A percentile compares a stretch with the other conserved stretches of the same genome.
phyloP scores from a whole-genome alignment of 37 sponge, comb jelly and placozoan genomes.

The Chondrilla cf. caribensis region DNA sequence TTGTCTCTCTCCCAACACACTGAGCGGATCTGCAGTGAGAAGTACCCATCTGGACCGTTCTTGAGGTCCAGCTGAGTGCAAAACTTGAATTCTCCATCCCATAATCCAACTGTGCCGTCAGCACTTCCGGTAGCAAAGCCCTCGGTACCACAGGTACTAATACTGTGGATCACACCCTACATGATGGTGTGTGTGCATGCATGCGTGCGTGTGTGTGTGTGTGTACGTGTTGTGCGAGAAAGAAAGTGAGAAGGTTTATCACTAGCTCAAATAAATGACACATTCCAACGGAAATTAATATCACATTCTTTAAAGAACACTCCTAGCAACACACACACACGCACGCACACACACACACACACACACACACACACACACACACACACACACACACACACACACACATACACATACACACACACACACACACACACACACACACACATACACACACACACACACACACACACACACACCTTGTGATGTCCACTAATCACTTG shows the following conservation, averaged over 20 bases:
- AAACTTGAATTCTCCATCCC: conserved; percentile 74
- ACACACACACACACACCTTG: conserved; percentile 31
- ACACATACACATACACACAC: too few relatives aligned
- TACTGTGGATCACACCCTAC: conserved; percentile 72
- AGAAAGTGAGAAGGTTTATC: too few relatives aligned
- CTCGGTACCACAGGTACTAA: conserved; percentile 51
- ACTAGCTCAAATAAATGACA: too few relatives aligned
- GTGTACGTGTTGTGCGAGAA: too few relatives aligned
- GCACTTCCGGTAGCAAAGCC: conserved; percentile 85
- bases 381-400: too few relatives aligned
- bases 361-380: too few relatives aligned
- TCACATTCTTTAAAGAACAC: too few relatives aligned
- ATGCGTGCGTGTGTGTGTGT: conserved; percentile 17
- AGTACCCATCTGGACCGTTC: conserved; percentile 58
- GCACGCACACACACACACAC: too few relatives aligned
- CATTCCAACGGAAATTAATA: too few relatives aligned
- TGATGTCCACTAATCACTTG: conserved; percentile 70
- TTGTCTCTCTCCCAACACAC: conserved; percentile 78
- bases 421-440: too few relatives aligned
- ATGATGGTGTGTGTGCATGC: neutral
- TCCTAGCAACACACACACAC: too few relatives aligned
- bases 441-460: neutral
- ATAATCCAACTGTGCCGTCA: conserved; percentile 84
- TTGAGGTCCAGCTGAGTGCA: conserved; percentile 69
- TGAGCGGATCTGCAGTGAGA: conserved; percentile 69